These are phyloP conservation scores for Sylvia atricapilla DNA, from an alignment of 2,113 vertebrate species.

Conservation along the genomic window DNA sequence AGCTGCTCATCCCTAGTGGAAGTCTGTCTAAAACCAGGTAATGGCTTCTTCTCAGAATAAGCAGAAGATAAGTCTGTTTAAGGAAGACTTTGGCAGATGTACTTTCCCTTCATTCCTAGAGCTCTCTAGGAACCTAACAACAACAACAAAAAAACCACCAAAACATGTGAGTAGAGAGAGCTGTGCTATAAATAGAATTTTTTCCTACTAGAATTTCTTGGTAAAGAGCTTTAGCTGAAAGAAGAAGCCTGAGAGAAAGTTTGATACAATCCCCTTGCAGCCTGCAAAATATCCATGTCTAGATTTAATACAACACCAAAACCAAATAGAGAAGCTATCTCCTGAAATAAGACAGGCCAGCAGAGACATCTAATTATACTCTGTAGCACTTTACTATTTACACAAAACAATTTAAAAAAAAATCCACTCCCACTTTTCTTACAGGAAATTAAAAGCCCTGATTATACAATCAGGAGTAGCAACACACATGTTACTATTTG, in stretches of 20 bases:
- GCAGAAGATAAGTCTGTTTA: neutral
- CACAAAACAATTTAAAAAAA: neutral
- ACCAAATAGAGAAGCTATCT: neutral
- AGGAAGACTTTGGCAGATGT: neutral
- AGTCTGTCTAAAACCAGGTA: neutral
- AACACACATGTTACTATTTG: neutral
- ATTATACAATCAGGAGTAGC: constrained; percentile 22
- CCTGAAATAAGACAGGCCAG: neutral
- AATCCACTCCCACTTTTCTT: neutral
- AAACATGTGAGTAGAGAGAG: neutral
- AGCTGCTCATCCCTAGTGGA: neutral
- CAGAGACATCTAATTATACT: constrained; percentile 27
- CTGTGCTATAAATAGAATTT: constrained; percentile 2
- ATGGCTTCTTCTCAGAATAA: neutral
- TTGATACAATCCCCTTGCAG: neutral
- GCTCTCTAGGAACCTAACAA: constrained; percentile 40
- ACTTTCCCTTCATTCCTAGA: neutral
- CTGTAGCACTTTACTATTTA: neutral
- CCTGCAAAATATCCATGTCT: neutral
- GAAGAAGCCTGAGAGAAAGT: neutral
- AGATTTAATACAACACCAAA: neutral
- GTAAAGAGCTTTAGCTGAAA: constrained; percentile 21
- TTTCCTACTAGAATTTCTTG: constrained; percentile 35
- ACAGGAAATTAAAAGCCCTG: constrained; percentile 31
- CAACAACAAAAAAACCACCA: neutral